These are phyloP conservation scores for Eilema depressum DNA, from an alignment of 2,888 invertebrate genomes.

Conservation along the genomic window DNA sequence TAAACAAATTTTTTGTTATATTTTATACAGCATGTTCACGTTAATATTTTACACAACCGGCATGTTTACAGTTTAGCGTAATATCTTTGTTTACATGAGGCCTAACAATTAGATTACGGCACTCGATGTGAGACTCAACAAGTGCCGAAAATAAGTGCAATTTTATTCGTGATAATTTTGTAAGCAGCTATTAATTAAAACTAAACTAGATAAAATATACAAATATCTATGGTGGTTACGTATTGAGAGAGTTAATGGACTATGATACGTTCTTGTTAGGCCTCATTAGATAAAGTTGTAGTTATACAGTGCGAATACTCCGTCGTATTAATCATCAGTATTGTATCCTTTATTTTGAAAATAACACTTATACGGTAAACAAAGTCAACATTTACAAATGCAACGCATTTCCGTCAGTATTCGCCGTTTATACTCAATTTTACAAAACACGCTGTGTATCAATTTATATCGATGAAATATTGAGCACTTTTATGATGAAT, in stretches of 20 bases:
- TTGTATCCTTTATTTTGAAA: constrained; percentile 60
- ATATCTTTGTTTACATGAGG: constrained; percentile 51
- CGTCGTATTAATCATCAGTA: constrained; percentile 70
- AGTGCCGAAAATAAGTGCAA: constrained; percentile 31
- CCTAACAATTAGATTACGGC: constrained; percentile 43
- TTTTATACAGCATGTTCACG: constrained; percentile 8
- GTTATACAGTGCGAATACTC: constrained; percentile 38
- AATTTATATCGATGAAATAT: constrained; percentile 38
- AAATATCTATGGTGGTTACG: constrained; percentile 8
- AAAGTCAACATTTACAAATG: constrained; percentile 28
- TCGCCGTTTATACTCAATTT: constrained; percentile 40
- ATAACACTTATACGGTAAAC: constrained; percentile 20
- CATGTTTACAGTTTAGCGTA: constrained; percentile 45
- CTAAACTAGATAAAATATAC: neutral
- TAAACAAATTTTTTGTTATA: constrained; percentile 1
- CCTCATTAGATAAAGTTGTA: constrained; percentile 33
- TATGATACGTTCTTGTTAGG: constrained; percentile 30
- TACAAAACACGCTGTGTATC: constrained; percentile 32
- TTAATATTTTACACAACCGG: constrained; percentile 16
- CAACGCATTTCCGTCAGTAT: constrained; percentile 32
- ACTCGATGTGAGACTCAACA: constrained; percentile 33
- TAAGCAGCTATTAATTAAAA: constrained; percentile 17
- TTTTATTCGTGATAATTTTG: constrained; percentile 25
- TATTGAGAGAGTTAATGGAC: neutral
- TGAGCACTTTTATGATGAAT: constrained; percentile 46